Conservation (phyloP, 2,113 vertebrate genomes). For the Microcebus lehilahytsara region DNA sequence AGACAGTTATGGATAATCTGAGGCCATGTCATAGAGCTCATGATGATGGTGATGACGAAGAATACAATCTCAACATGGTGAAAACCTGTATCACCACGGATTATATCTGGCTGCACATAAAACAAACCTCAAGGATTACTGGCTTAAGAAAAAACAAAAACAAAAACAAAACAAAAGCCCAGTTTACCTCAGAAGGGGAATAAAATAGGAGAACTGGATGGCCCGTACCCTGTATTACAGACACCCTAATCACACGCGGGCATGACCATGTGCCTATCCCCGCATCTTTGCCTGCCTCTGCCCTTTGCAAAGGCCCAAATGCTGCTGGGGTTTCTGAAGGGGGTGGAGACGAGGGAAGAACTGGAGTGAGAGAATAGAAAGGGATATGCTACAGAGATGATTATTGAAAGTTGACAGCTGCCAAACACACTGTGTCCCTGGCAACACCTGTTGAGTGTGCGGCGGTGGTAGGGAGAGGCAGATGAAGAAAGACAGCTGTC, state of each 20-base stretch:
- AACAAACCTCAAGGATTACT: background rate
- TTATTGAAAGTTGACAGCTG: slow-evolving; percentile 82
- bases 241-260: background rate
- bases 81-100: background rate
- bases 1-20: background rate
- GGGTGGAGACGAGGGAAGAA: background rate
- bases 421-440: slow-evolving; percentile 84
- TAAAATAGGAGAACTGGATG: background rate
- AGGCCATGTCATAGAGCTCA: background rate
- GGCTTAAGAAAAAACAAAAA: background rate
- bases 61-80: background rate
- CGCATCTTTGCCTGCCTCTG: slow-evolving; percentile 61
- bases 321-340: background rate
- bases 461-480: slow-evolving; percentile 79
- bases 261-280: slow-evolving; percentile 46
- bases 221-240: background rate
- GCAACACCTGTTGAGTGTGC: slow-evolving; percentile 88
- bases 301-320: slow-evolving; percentile 59
- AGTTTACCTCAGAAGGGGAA: background rate
- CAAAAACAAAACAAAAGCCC: background rate
- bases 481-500: slow-evolving; percentile 88
- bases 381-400: slow-evolving; percentile 81
- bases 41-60: background rate
- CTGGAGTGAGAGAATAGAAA: slow-evolving; percentile 38
- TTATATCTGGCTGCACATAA: background rate